Evolutionary conservation across 2,113 vertebrate genomes (phyloP).

Genomic region (Aldabrachelys gigantea): DNA sequence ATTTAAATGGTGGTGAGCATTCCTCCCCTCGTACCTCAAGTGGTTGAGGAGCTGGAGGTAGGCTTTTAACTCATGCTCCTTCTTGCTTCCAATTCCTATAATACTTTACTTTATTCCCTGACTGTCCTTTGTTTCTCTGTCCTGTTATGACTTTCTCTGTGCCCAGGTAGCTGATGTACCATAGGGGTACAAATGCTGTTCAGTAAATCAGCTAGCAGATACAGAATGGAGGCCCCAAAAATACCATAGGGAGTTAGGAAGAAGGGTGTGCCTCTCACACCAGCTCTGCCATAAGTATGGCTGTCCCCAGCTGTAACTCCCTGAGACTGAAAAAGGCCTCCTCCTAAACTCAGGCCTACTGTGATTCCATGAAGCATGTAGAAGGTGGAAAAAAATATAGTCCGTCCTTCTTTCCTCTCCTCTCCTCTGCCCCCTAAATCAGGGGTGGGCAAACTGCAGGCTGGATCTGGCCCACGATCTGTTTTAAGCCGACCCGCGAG

Average conservation of each 20-base stretch:
- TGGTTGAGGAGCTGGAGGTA: neutral
- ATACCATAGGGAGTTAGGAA: neutral
- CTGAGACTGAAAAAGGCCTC: neutral
- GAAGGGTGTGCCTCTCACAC: neutral
- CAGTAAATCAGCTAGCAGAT: neutral
- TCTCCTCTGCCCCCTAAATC: neutral
- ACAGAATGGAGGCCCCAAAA: slow-evolving; percentile 45
- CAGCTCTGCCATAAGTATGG: neutral
- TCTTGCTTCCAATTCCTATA: neutral
- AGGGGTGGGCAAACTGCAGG: too few species aligned
- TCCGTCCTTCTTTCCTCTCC: accelerated
- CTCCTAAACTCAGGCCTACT: neutral
- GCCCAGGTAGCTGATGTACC: neutral
- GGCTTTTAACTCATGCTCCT: neutral
- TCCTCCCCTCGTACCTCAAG: accelerated
- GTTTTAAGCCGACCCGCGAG: too few species aligned
- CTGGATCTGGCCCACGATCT: too few species aligned
- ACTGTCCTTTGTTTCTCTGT: neutral
- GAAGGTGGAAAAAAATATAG: neutral
- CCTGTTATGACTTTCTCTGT: neutral
- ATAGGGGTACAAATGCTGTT: neutral
- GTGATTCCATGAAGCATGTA: neutral
- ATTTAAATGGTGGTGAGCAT: accelerated
- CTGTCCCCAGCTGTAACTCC: neutral
- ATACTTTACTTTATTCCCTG: neutral